Evolutionary conservation across 2,888 invertebrate species (phyloP), one percentile per base, ranked within the genome.

Genomic region (Eupsilia transversa): DNA sequence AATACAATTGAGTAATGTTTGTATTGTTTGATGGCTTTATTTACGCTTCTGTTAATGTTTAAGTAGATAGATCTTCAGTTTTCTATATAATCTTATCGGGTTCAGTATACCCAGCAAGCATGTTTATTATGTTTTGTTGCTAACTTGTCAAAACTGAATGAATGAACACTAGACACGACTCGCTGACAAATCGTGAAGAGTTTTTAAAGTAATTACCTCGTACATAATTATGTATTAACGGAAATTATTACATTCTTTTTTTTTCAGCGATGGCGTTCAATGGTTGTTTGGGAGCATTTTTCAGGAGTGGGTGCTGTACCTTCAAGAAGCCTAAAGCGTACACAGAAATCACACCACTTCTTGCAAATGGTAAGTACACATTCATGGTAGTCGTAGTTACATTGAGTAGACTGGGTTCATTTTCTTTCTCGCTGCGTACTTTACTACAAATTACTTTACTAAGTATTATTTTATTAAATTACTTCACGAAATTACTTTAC

Each of bases 211-310:
- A 57, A 27, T 27, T 33, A 3, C 38, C 1, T 56, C n/a, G n/a
- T n/a, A n/a, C 12, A 7, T n/a, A 38, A 3, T 41, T 64, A 52
- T 12, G 12, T 61, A 30, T n/a, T 54, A 20, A 64, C 20, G 3
- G 20, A 49, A 49, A 74, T 72, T 0, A 35, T 33, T 43, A 41
- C 7, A 17, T n/a, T 38, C 0, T n/a, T 61, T 61, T 65, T 79
- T 72, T 96, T 96, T 57, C 91, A 98, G 98, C 97, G 0, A 98
- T 98, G 97, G 97, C 96, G 79, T 98, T 97, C 92, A 98, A 98
- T 87, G 95, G 95, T 14, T 93, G 94, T 14, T 95, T 98, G 76
- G 97, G 96, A 57, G 93, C 93, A 5, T 96, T 96, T 78, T 93
- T 97, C 38, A 95, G 95, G 85, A 95, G 96, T 83, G 92, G 96